A percentile compares a stretch with the other conserved stretches of the same genome.
These are phyloP conservation scores for Hoplostethus mediterraneus DNA, from an alignment of 2,797 vertebrate genomes.

Conservation along the genomic window DNA sequence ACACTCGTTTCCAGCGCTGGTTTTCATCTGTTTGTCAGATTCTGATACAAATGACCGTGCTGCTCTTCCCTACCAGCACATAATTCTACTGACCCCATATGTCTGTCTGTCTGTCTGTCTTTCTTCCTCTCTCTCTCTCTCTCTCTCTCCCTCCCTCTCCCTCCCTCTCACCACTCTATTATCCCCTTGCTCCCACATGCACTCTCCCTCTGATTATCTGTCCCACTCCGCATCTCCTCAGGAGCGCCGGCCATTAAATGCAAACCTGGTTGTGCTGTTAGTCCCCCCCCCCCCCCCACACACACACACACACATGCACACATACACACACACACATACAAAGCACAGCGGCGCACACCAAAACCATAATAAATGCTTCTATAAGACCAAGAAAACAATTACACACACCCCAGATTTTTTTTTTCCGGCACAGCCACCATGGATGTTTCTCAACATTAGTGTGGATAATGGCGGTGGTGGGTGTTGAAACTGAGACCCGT, in stretches of 20 bases:
- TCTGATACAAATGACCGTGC: constrained; percentile 63
- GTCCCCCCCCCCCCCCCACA: constrained; percentile 28
- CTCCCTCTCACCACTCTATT: constrained; percentile 49
- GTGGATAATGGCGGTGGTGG: constrained; percentile 39
- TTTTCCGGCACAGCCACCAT: constrained; percentile 35
- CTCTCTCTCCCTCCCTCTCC: constrained; percentile 38
- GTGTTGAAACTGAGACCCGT: constrained; percentile 71
- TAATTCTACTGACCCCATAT: constrained; percentile 61
- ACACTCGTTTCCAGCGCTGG: constrained; percentile 66
- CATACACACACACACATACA: constrained; percentile 15
- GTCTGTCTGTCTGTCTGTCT: constrained; percentile 45
- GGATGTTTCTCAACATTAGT: constrained; percentile 56
- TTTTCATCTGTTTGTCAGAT: constrained; percentile 66
- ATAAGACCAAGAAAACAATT: constrained; percentile 60
- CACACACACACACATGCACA: constrained; percentile 40
- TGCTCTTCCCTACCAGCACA: constrained; percentile 54
- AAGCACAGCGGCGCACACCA: constrained; percentile 39
- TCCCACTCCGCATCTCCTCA: constrained; percentile 76
- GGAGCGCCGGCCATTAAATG: constrained; percentile 80
- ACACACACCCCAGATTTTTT: constrained; percentile 35
- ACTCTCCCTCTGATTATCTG: constrained; percentile 81
- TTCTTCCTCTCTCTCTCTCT: constrained; percentile 1
- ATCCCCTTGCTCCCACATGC: constrained; percentile 70
- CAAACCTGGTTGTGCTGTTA: constrained; percentile 68
- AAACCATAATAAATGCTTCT: constrained; percentile 49